phyloP scores from a whole-genome alignment of 2,797 vertebrate genomes.

The Gymnoscopelus braueri region DNA sequence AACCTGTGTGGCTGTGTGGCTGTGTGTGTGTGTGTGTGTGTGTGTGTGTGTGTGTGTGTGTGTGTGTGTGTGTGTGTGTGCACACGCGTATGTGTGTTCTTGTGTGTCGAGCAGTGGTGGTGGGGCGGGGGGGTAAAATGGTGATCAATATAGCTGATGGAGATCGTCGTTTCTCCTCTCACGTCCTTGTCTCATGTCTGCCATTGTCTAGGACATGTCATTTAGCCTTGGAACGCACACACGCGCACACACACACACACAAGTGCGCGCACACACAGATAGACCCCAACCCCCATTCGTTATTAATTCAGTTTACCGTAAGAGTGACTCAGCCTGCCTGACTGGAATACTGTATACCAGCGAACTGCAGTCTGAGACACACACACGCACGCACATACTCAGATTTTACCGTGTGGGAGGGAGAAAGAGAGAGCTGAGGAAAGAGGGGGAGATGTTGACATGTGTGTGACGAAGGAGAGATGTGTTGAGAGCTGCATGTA shows the following conservation, averaged over 20 bases:
- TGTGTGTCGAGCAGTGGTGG: too few relatives aligned
- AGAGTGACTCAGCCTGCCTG: slow-evolving; percentile 57
- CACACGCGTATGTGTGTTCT: not conserved
- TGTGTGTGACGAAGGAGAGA: not conserved
- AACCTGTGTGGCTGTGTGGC: slow-evolving; percentile 26
- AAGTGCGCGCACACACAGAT: not conserved
- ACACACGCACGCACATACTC: not conserved
- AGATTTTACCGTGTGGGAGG: not conserved
- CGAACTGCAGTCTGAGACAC: not conserved
- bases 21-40: not conserved
- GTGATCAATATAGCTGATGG: slow-evolving; percentile 60
- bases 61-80: not conserved
- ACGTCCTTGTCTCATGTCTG: slow-evolving; percentile 61
- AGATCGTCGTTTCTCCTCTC: slow-evolving; percentile 27
- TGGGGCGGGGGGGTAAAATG: slow-evolving; percentile 23
- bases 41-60: not conserved
- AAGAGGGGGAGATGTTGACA: not conserved
- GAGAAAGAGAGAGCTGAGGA: not conserved
- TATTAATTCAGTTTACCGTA: slow-evolving; percentile 44
- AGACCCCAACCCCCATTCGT: not conserved
- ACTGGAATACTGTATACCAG: slow-evolving; percentile 48
- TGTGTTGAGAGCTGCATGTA: not conserved
- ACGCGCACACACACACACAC: slow-evolving; percentile 21
- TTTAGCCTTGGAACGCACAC: not conserved
- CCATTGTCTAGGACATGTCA: slow-evolving; percentile 49